These are phyloP conservation scores for Neolamprologus modestus DNA, from an alignment of 2,113 vertebrate species.

Conservation along the genomic window DNA sequence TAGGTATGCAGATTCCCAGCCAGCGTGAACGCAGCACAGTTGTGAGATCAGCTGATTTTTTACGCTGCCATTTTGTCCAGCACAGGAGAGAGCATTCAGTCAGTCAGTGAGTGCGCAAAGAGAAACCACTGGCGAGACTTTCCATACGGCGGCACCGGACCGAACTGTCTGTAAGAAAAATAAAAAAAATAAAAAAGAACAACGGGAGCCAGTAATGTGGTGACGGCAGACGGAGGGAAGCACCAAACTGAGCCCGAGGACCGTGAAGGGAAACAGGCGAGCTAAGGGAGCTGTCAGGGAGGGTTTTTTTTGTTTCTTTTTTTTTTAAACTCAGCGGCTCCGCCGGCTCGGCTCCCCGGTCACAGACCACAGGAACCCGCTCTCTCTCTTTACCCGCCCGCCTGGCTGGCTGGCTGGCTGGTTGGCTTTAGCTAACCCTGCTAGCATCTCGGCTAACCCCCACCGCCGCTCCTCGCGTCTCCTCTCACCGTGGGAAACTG, in stretches of 20 bases:
- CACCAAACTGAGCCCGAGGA: neutral
- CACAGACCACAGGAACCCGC: neutral
- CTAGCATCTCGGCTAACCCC: constrained; percentile 48
- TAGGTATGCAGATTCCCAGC: neutral
- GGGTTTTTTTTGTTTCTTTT: neutral
- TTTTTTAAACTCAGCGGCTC: neutral
- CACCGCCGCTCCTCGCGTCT: neutral
- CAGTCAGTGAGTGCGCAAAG: constrained; percentile 8
- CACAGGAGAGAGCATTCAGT: neutral
- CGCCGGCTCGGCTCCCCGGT: neutral
- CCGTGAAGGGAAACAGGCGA: neutral
- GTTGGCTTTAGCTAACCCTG: constrained; percentile 8
- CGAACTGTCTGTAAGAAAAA: neutral
- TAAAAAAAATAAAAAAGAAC: neutral
- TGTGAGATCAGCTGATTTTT: constrained; percentile 75
- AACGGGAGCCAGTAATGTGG: neutral
- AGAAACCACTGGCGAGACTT: constrained; percentile 36
- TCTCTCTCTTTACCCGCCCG: neutral
- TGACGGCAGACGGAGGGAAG: neutral
- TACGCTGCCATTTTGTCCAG: constrained; percentile 79
- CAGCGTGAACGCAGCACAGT: constrained; percentile 19
- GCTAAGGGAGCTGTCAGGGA: constrained; percentile 1
- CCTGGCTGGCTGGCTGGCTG: neutral
- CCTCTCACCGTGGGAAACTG: neutral
- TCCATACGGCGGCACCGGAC: neutral